Conservation (phyloP, 2,888 invertebrate genomes). For the Diadegma fenestrale region DNA sequence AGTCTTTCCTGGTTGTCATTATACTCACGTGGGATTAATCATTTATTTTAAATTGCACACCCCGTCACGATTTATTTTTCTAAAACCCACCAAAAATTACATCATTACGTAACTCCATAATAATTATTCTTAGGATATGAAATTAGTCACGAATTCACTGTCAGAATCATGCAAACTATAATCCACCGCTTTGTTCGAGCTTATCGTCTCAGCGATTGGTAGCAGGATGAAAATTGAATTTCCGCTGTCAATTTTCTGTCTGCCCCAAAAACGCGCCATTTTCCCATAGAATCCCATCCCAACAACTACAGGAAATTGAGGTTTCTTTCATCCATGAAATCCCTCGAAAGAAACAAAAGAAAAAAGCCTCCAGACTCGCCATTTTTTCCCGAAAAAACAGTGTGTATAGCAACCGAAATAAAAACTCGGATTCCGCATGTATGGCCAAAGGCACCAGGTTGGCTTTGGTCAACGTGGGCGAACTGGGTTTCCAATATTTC, state of each 20-base stretch:
- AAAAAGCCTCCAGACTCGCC: not conserved
- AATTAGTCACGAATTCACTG: conserved; percentile 22
- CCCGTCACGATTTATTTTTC: not conserved
- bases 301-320: not conserved
- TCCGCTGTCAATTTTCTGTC: not conserved
- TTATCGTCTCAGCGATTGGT: not conserved
- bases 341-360: not conserved
- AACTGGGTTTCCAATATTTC: conserved; percentile 58
- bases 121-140: not conserved
- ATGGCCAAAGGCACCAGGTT: conserved; percentile 19
- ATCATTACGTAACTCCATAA: conserved; percentile 8
- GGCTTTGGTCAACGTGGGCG: conserved; percentile 56
- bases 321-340: not conserved
- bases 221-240: not conserved
- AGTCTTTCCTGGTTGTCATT: conserved; percentile 50
- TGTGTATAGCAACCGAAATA: conserved; percentile 14
- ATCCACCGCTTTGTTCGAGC: not conserved
- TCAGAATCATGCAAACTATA: not conserved
- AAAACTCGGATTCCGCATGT: conserved; percentile 33
- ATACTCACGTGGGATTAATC: conserved; percentile 24
- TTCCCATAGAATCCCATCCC: not conserved
- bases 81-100: not conserved
- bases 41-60: conserved; percentile 14
- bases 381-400: conserved; percentile 6
- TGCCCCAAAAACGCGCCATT: not conserved